Percentiles rank a stretch among this genome's conserved stretches.
Conservation (phyloP, 1,140 invertebrate species). For the Trachymyrmex cornetzi region DNA sequence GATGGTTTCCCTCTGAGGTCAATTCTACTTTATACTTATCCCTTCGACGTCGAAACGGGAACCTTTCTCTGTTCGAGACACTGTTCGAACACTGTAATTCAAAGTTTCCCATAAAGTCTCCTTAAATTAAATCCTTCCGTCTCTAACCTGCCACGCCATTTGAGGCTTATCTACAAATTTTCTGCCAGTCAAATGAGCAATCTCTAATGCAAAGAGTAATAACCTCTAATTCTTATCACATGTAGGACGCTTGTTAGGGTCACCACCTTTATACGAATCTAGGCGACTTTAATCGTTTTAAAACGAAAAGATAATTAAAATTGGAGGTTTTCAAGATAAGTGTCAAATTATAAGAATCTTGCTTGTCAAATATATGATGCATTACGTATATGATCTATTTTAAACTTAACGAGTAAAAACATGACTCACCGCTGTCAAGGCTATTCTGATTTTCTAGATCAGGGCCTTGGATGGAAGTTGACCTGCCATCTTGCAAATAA, state of each 20-base stretch:
- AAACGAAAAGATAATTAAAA: constrained; percentile 32
- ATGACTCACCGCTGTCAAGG: constrained; percentile 82
- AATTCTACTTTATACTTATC: constrained; percentile 48
- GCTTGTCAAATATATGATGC: too few species aligned
- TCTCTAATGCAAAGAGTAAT: constrained; percentile 37
- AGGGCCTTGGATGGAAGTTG: constrained; percentile 74
- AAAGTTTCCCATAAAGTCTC: constrained; percentile 38
- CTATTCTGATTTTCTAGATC: constrained; percentile 83
- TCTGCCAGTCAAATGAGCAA: constrained; percentile 46
- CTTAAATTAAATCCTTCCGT: constrained; percentile 8
- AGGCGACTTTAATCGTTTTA: constrained; percentile 13
- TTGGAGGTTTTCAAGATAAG: not conserved
- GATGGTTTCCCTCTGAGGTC: constrained; percentile 16
- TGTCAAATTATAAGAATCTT: not conserved
- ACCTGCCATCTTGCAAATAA: constrained; percentile 74
- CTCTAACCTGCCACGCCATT: not conserved
- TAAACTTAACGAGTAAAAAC: not conserved
- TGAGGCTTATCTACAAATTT: constrained; percentile 57
- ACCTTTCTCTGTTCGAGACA: constrained; percentile 2
- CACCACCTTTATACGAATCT: constrained; percentile 10
- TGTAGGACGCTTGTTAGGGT: constrained; percentile 53
- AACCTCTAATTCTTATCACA: constrained; percentile 63
- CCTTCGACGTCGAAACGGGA: constrained; percentile 16
- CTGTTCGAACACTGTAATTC: constrained; percentile 23
- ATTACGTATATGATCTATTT: not conserved